Base-by-base conservation (phyloP, 2,888 invertebrate species). In the Ischnus inquisitorius region DNA sequence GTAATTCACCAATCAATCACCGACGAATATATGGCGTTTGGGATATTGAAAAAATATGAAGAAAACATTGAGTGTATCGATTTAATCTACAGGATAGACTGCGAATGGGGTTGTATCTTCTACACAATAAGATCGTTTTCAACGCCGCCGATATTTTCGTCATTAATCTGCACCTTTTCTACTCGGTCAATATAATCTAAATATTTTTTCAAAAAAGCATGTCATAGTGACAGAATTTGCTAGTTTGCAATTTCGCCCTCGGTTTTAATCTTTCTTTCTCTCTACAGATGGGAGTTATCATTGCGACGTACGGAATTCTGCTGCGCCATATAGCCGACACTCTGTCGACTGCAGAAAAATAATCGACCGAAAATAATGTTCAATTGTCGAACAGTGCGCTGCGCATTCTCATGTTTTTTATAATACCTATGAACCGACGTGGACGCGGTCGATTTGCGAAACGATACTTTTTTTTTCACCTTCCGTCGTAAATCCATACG, bases 141-240 rank as follows among this genome's bases (percentile, higher is more conserved):
- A 76, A 67, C 12, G 85, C 82, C 8, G 85, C 65, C 0, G 76
- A 77, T 25, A 76, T 85, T 16, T 86, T 85, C 39, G 41, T 28
- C 39, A 39, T 86, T 28, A 48, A 65, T 48, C 19, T 85, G 6
- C 43, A 75, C 3, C 19, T 82, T 34, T 43, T 85, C 1, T 80
- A 82, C 57, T 46, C 80, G 54, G 85, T 86, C 34, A 54, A 69
- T 75, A 19, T 19, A 28, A 2, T 12, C 8, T 5, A 19, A 51
- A 8, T 8, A 6, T 19, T 19, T 10, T 51, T 19, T 51, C n/a
- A n/a, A 10, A 1, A 6, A 5, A 16, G 6, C 5, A 34, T 1
- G 34, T 34, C 4, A 80, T 48, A 41, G 43, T 12, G 4, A 41
- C 54, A 51, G 16, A 51, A 51, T 6, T 4, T 16, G 0, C 16